These are phyloP conservation scores for Megaceryle torquata DNA, from an alignment of 2,113 vertebrate species.

Conservation along the genomic window DNA sequence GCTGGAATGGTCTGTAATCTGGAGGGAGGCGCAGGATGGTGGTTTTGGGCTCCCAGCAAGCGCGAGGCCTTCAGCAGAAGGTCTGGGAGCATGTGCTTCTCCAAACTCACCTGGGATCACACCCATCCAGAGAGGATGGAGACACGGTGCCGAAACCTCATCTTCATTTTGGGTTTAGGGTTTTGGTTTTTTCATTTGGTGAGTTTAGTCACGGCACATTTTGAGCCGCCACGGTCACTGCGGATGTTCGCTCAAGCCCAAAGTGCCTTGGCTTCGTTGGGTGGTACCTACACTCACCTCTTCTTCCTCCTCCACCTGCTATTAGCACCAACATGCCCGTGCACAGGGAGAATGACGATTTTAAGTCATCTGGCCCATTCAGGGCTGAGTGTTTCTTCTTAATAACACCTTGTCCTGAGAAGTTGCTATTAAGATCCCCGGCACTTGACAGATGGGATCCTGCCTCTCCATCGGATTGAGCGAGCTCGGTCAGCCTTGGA, in stretches of 20 bases:
- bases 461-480: background rate
- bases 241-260: background rate
- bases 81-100: background rate
- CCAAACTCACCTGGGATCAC: background rate
- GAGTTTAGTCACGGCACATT: background rate
- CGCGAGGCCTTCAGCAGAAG: background rate
- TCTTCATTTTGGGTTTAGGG: background rate
- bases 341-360: background rate
- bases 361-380: background rate
- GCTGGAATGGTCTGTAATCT: background rate
- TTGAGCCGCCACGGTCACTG: background rate
- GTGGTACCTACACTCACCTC: background rate
- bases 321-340: background rate
- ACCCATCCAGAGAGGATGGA: background rate
- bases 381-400: background rate
- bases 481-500: background rate
- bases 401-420: background rate
- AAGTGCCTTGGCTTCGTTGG: background rate
- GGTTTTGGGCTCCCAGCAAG: background rate
- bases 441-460: background rate
- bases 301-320: constrained; percentile 26
- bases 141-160: background rate
- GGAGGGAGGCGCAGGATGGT: background rate
- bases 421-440: background rate
- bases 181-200: background rate